These are phyloP conservation scores for Apeltes quadracus DNA, from an alignment of 2,113 vertebrate genomes.

Conservation along the genomic window DNA sequence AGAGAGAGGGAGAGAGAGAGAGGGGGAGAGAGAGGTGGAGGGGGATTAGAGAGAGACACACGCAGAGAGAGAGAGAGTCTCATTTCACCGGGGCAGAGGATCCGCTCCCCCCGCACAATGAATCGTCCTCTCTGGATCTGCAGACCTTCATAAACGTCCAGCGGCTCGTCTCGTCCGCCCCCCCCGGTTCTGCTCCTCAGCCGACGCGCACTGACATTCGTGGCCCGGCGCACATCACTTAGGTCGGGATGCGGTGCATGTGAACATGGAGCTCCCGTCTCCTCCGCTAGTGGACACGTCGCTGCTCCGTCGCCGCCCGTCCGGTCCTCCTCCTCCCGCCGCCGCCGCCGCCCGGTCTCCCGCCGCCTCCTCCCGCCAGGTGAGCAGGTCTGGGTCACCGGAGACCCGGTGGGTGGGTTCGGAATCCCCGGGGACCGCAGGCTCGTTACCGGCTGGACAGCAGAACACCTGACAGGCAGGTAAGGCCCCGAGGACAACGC, in stretches of 20 bases:
- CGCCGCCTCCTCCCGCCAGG: slow-evolving; percentile 41
- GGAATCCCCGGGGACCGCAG: slow-evolving; percentile 50
- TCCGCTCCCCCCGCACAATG: slow-evolving; percentile 9
- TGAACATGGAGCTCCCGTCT: slow-evolving; percentile 75
- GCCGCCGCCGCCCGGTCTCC: slow-evolving; percentile 43
- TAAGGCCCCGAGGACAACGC: neutral
- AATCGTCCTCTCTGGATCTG: slow-evolving; percentile 29
- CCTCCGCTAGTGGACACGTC: slow-evolving; percentile 44
- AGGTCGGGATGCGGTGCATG: slow-evolving; percentile 69
- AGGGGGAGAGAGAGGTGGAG: neutral
- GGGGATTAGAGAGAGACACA: neutral
- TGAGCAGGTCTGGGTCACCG: slow-evolving; percentile 48
- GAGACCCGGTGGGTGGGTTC: slow-evolving; percentile 51
- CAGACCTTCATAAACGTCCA: slow-evolving; percentile 1
- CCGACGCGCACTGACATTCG: neutral
- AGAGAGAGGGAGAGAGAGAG: neutral
- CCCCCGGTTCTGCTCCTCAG: neutral
- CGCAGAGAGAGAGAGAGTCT: neutral
- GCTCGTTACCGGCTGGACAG: slow-evolving; percentile 12
- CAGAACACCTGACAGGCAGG: slow-evolving; percentile 68
- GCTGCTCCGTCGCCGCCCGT: slow-evolving; percentile 31
- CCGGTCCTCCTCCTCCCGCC: slow-evolving; percentile 47
- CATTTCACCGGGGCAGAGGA: neutral
- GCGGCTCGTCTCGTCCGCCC: neutral
- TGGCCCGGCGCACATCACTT: slow-evolving; percentile 39